Evolutionary conservation across 2,113 vertebrate species (phyloP), one percentile per base, ranked within the genome.

Genomic region (Tiliqua scincoides): DNA sequence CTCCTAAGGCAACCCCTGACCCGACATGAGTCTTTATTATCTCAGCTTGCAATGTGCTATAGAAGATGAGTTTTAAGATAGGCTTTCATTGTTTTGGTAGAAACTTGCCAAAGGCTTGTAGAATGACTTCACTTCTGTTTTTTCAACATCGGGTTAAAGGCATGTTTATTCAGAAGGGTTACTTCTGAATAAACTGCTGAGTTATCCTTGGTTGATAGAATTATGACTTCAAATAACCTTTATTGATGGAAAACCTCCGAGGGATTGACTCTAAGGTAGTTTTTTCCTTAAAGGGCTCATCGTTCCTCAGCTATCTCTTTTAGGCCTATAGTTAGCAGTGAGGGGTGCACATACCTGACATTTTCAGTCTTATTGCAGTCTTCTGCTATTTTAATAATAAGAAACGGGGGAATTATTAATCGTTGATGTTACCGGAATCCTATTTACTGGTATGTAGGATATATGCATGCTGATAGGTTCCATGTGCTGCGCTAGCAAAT

Each of bases 271-370:
- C 20, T n/a, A 18, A 10, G 27, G 11, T 68, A 27, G 30, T 68
- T 21, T 40, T 32, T 35, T 18, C 32, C n/a, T 77, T 67, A 48
- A 48, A 81, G 40, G 7, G 20, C 79, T 23, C 27, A 81, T 67
- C 48, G 52, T n/a, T 62, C 17, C 3, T 67, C 84, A 90, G 72
- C 5, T 3, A 88, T 65, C 75, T 76, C 63, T 52, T 91, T 89
- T 90, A 62, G 72, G 79, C 43, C 37, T 62, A 82, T 85, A 2
- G 52, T 83, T 94, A 94, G 93, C 37, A 92, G 86, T 91, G 78
- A 23, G 21, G 82, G 74, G 87, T 87, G 81, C 75, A 62, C 25
- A 81, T 67, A 27, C 4, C 37, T 79, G 3, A 65, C 79, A 87
- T 87, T 89, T 83, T 4, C 43, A 48, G 43, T 48, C 43, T 48